Conservation (phyloP, 2,797 vertebrate species). For the Enoplosus armatus region DNA sequence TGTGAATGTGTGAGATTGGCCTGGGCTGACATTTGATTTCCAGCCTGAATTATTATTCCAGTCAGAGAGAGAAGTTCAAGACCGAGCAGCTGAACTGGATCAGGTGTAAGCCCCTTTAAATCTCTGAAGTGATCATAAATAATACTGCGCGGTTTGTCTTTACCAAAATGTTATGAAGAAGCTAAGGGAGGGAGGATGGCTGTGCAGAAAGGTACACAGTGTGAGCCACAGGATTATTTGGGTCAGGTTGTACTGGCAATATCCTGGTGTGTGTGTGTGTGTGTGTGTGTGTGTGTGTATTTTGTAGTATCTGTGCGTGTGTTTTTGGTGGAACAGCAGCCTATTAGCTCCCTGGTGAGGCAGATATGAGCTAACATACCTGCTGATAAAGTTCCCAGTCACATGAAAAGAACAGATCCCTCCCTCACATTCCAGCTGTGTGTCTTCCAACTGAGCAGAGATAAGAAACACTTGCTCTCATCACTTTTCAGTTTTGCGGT, state of each 20-base stretch:
- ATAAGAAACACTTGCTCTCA: slow-evolving; percentile 5
- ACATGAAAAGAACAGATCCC: slow-evolving; percentile 38
- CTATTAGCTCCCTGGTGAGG: slow-evolving; percentile 36
- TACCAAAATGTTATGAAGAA: not conserved
- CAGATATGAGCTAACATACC: slow-evolving; percentile 17
- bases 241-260: slow-evolving; percentile 36
- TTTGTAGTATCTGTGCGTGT: not conserved
- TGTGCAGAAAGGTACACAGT: not conserved
- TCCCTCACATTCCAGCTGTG: slow-evolving; percentile 59
- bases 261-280: not conserved
- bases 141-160: not conserved
- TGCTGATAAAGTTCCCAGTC: slow-evolving; percentile 37
- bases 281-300: slow-evolving; percentile 1
- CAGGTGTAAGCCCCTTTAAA: not conserved
- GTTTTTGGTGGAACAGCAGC: not conserved
- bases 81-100: not conserved
- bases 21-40: not conserved
- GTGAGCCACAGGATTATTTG: not conserved
- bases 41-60: not conserved
- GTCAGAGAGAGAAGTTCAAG: not conserved
- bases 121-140: not conserved
- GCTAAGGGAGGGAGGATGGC: slow-evolving; percentile 21
- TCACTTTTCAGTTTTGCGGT: not conserved
- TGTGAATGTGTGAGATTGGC: not conserved
- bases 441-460: not conserved